Evolutionary conservation across 2,797 vertebrate genomes (phyloP), one percentile per base, ranked within the genome.

Genomic region (Acipenser oxyrinchus): DNA sequence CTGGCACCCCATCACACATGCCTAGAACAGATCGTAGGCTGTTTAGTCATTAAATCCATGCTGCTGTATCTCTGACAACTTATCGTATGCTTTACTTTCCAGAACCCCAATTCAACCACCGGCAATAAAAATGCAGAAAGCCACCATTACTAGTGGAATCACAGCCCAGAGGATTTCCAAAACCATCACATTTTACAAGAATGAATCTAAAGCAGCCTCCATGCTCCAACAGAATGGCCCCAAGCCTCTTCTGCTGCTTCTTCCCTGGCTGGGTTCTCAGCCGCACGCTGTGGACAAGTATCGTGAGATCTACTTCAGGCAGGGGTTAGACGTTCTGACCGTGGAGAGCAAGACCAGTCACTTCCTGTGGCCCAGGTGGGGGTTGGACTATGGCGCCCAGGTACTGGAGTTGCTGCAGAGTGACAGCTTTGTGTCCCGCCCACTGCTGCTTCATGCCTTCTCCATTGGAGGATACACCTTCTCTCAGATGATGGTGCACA

Each of bases 391-490:
- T 1, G 78, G 81, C 2, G 75, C 72, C n/a, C 66, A 6, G 0
- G 6, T 86, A 49, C 74, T 89, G 51, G 73, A 77, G 4, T 61
- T 86, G 62, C 75, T 92, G 15, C 79, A 85, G 51, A 87, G 77
- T 1, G 80, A 85, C 0, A 69, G 8, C 18, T 89, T 88, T 15
- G 72, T 72, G 7, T 65, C 76, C 49, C 77, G 80, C 23, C 88
- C 83, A 0, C 75, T 91, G 59, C 69, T 92, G 5, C 73, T 90
- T 63, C 89, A 91, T 3, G 80, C 83, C 66, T 83, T 90, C 72
- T 93, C 90, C 6, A 80, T 89, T 0, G 87, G 88, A 0, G 86
- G 79, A 63, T 93, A 80, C 73, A 89, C 83, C 0, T 90, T 87
- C 9, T 7, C 66, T n/a, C 88, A 90, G 69, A 68, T 87, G 69